Evolutionary conservation across 2,113 vertebrate species (phyloP).

Genomic region (Corythornis madagascariensis): DNA sequence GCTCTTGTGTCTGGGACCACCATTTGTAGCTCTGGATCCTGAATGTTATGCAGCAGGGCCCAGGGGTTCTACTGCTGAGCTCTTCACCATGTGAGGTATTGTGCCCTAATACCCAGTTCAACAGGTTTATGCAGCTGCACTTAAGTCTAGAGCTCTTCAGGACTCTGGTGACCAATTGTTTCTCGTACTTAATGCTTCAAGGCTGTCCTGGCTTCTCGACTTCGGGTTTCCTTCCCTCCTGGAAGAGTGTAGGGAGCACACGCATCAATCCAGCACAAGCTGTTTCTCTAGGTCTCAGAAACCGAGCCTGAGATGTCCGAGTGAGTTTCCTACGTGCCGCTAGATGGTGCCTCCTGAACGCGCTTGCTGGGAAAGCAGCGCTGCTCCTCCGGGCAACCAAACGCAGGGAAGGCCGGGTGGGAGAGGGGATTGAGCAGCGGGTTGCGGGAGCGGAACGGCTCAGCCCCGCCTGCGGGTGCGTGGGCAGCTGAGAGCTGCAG

Average conservation of each 20-base stretch:
- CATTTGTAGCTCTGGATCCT: background rate
- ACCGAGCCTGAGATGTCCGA: fast-evolving
- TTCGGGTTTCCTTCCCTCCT: background rate
- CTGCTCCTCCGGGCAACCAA: background rate
- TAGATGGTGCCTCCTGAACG: slow-evolving; percentile 21
- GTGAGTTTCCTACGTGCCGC: background rate
- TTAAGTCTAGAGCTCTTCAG: background rate
- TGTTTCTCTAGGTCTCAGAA: background rate
- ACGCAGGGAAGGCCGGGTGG: fast-evolving
- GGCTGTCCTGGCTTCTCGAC: background rate
- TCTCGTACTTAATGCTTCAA: background rate
- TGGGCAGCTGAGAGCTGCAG: background rate
- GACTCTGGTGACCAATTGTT: background rate
- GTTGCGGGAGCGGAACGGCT: too few relatives aligned
- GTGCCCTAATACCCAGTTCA: background rate
- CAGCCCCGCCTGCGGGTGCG: fast-evolving
- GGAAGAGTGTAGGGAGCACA: background rate
- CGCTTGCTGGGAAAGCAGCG: background rate
- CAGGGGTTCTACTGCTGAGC: background rate
- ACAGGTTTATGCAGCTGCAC: background rate
- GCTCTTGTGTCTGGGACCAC: background rate
- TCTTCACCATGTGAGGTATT: fast-evolving
- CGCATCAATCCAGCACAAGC: background rate
- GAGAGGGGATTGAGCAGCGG: too few relatives aligned
- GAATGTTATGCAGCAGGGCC: fast-evolving